Percentiles rank a stretch among this genome's conserved stretches.
Evolutionary conservation across 2,113 vertebrate species (phyloP).

Genomic region (Eulemur macaco): DNA sequence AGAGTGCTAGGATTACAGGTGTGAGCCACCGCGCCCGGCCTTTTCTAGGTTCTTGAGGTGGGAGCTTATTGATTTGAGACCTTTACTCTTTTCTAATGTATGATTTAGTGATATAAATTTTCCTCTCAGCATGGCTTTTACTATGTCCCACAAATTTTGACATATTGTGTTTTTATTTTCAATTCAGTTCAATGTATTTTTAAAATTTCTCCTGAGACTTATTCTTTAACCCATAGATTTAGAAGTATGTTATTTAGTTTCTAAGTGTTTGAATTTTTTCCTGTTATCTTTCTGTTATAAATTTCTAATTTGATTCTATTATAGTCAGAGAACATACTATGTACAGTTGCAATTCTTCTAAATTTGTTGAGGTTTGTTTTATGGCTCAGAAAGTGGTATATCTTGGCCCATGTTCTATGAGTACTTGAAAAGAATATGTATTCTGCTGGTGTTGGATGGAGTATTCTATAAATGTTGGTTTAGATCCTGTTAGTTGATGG

Average conservation of each 20-base stretch:
- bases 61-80: background rate
- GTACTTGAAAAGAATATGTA: background rate
- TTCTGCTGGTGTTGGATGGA: background rate
- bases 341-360: background rate
- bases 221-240: background rate
- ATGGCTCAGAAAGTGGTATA: background rate
- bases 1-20: no score
- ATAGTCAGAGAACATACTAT: background rate
- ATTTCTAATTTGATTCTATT: background rate
- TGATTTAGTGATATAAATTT: background rate
- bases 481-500: background rate
- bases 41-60: background rate
- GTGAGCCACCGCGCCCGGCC: no score
- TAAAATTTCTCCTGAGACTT: background rate
- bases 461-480: background rate
- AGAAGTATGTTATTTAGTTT: background rate
- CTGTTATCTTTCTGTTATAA: background rate
- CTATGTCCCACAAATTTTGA: background rate
- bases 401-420: background rate
- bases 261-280: background rate
- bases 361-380: background rate
- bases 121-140: background rate
- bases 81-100: background rate
- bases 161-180: background rate
- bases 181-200: background rate